phyloP scores from a whole-genome alignment of 2,888 invertebrate species.

The Macroteleia sp. region DNA sequence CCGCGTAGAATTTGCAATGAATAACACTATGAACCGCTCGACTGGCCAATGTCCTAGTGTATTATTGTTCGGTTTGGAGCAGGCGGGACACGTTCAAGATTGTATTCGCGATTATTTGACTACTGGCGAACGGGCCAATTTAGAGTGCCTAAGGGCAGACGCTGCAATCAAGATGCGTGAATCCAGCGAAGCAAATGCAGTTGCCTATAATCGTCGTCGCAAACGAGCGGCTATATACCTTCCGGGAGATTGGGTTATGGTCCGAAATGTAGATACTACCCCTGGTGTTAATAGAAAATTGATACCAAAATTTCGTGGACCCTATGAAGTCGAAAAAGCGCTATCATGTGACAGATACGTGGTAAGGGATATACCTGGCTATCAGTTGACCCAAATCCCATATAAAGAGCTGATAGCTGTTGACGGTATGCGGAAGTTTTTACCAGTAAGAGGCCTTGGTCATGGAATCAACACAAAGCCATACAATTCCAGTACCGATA shows the following conservation, averaged over 20 bases:
- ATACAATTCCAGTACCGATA: too few species aligned
- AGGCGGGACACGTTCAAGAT: background rate
- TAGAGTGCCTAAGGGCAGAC: too few species aligned
- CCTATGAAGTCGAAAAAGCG: background rate
- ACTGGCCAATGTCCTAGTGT: too few species aligned
- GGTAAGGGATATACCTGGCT: background rate
- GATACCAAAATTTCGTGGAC: too few species aligned
- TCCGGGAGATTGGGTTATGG: background rate
- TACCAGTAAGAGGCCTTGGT: background rate
- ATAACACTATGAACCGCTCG: too few species aligned
- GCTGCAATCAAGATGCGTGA: background rate
- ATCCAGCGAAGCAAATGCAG: background rate
- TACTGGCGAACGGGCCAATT: too few species aligned
- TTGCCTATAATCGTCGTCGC: background rate
- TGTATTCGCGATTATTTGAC: background rate
- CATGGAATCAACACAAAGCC: too few species aligned
- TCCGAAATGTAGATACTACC: background rate
- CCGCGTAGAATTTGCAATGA: too few species aligned
- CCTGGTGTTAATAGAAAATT: too few species aligned
- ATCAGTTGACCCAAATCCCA: constrained; percentile 5
- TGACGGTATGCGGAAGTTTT: background rate
- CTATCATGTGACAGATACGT: background rate
- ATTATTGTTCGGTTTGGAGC: too few species aligned
- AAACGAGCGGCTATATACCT: background rate
- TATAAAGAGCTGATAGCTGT: background rate